phyloP scores from a whole-genome alignment of 2,888 invertebrate genomes.

The Belgica antarctica region DNA sequence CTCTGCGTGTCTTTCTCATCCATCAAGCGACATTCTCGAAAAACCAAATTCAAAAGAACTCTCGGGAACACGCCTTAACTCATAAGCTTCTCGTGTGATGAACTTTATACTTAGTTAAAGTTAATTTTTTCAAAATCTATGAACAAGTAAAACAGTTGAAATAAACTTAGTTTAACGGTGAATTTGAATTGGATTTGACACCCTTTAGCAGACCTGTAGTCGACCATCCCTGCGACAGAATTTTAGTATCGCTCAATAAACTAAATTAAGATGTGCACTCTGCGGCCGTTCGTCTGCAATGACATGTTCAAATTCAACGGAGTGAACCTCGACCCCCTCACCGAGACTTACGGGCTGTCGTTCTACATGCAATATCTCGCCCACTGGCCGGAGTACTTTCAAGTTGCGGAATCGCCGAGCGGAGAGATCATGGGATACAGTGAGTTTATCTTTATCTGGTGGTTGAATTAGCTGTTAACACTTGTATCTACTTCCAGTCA shows the following conservation, averaged over 20 bases:
- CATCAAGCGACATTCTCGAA: background rate
- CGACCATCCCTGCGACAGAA: background rate
- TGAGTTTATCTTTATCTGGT: conserved; percentile 54
- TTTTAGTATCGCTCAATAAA: background rate
- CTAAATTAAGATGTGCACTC: conserved; percentile 55
- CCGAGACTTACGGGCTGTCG: conserved; percentile 92
- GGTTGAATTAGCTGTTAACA: background rate
- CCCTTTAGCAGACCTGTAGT: background rate
- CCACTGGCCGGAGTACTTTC: conserved; percentile 98
- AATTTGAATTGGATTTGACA: background rate
- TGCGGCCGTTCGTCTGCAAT: conserved; percentile 88
- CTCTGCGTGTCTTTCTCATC: background rate
- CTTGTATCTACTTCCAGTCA: conserved; percentile 65
- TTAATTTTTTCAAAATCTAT: conserved; percentile 5
- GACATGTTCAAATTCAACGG: conserved; percentile 94
- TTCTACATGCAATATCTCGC: conserved; percentile 98
- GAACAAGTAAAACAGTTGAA: background rate
- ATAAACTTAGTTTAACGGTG: background rate
- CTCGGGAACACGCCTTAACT: conserved; percentile 21
- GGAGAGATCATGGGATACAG: conserved; percentile 99
- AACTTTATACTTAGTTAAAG: conserved; percentile 13
- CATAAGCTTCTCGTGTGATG: conserved; percentile 18
- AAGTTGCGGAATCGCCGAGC: conserved; percentile 92
- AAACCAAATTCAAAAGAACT: background rate
- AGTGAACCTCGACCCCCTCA: conserved; percentile 96